Evolutionary conservation across 1,140 invertebrate species (phyloP).

Genomic region (Hypothenemus hampei): DNA sequence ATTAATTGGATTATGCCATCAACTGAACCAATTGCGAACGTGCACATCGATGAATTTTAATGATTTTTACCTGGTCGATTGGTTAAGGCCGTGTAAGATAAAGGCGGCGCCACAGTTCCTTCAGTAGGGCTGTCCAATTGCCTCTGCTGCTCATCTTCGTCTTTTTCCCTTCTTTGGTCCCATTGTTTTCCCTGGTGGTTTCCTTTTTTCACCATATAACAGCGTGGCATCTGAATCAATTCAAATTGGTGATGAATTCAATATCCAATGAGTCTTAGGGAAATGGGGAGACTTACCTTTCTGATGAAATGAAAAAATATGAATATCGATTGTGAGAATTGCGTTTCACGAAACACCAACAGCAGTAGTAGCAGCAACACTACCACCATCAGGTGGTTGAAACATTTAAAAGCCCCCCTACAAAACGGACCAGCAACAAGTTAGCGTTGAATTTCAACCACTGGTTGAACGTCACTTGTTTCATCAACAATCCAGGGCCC

Average conservation of each 20-base stretch:
- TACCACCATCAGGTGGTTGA: conserved; percentile 27
- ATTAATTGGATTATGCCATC: too few relatives aligned
- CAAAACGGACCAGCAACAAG: conserved; percentile 27
- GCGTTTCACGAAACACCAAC: too few relatives aligned
- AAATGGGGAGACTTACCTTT: too few relatives aligned
- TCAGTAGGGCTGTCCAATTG: conserved; percentile 46
- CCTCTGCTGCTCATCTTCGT: not conserved
- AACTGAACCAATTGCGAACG: too few relatives aligned
- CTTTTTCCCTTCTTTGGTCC: conserved; percentile 29
- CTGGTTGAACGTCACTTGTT: conserved; percentile 21
- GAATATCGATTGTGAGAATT: too few relatives aligned
- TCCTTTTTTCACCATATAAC: conserved; percentile 53
- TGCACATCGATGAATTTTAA: too few relatives aligned
- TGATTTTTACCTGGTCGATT: conserved; percentile 40
- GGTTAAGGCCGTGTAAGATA: conserved; percentile 42
- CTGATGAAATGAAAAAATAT: too few relatives aligned
- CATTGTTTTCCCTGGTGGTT: conserved; percentile 34
- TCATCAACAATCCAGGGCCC: not conserved
- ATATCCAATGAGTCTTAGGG: too few relatives aligned
- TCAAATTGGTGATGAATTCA: too few relatives aligned
- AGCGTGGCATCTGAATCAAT: conserved; percentile 51
- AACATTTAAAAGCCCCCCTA: conserved; percentile 23
- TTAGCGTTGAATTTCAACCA: conserved; percentile 9
- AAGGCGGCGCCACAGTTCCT: conserved; percentile 45
- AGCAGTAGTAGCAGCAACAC: too few relatives aligned